Conservation (phyloP, 2,113 vertebrate genomes). For the Elaphurus davidianus region DNA sequence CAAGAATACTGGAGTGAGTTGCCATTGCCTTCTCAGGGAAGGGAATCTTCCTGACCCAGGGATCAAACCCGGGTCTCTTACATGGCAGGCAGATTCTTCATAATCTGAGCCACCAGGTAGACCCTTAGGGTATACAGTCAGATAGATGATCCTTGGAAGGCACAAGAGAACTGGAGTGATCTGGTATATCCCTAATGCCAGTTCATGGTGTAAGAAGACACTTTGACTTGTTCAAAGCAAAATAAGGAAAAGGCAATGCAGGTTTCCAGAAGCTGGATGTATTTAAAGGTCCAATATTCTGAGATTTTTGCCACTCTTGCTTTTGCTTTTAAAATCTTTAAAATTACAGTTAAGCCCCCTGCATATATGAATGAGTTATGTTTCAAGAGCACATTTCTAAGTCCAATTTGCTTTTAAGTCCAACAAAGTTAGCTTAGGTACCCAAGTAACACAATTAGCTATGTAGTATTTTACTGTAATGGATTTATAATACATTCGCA, state of each 20-base stretch:
- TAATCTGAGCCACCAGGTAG: background rate
- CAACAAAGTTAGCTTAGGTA: background rate
- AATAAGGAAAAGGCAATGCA: background rate
- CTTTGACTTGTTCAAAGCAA: background rate
- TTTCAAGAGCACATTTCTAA: background rate
- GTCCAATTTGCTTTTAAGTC: background rate
- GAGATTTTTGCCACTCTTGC: background rate
- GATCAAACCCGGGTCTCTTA: background rate
- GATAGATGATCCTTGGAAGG: background rate
- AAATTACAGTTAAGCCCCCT: background rate
- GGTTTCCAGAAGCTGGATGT: background rate
- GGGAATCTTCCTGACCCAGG: background rate
- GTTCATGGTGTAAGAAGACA: background rate
- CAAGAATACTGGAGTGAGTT: background rate
- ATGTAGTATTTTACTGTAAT: background rate
- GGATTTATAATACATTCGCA: background rate
- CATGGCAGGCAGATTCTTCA: background rate
- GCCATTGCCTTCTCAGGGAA: background rate
- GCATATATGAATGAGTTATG: background rate
- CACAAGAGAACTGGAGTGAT: background rate
- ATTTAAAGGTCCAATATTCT: background rate
- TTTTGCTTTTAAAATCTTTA: background rate
- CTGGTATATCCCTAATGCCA: background rate
- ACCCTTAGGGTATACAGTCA: rapidly evolving
- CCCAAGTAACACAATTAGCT: background rate